Evolutionary conservation across 1,140 invertebrate species (phyloP), one percentile per base, ranked within the genome.

Genomic region (Mizuhopecten yessoensis): DNA sequence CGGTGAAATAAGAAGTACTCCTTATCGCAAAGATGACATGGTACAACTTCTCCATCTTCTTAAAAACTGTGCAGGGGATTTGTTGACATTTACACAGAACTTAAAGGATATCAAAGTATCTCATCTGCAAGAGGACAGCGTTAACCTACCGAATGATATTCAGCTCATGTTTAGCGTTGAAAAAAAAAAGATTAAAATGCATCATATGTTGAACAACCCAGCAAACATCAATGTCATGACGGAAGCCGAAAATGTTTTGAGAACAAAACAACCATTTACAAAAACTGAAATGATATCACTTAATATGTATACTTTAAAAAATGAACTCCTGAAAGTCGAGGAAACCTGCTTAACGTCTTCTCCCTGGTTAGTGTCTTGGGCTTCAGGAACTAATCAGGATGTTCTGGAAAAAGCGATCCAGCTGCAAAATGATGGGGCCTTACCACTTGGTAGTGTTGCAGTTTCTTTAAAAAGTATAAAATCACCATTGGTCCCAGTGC

Each of bases 11-110:
- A 95, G 93, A 89, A 49, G 90, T 3, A 49, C 92, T 45, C 92
- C 91, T 15, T 95, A 95, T 89, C 91, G 94, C 15, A 90, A 92
- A 86, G 33, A 89, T 33, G 93, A 95, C 87, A 88, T 95, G n/a
- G 90, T 90, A 34, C 36, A 91, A 11, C 92, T 96, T 9, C 90
- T 96, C 0, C 34, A 93, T 34, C 93, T 93, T 87, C 90, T 96
- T 0, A 33, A 93, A 39, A 87, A 93, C 13, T 45, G 87, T 34
- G 93, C 91, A 20, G 94, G 94, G 33, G 93, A 91, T 89, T 57
- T 96, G 0, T 91, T 96, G 13, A 88, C 95, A 23, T 96, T 96
- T 88, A 95, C 94, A 5, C 96, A 96, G 86, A 95, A 94, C 89
- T 93, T 96, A 17, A 91, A 88, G 34, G 93, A 91, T 87, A 88